phyloP scores from a whole-genome alignment of 2,888 invertebrate species.

The Mythimna vitellina region DNA sequence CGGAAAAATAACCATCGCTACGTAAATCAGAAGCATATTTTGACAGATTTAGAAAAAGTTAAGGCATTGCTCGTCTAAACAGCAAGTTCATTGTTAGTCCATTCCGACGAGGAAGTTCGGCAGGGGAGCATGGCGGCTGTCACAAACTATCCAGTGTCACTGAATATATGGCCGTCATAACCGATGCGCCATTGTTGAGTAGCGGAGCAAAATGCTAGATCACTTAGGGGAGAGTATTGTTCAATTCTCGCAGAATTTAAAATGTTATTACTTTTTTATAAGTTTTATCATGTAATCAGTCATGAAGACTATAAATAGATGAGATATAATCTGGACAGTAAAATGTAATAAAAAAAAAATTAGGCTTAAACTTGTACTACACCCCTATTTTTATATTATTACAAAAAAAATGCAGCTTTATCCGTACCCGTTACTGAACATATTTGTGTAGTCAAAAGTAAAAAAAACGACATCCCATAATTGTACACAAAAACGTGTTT shows the following conservation, averaged over 20 bases:
- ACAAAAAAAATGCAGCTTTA: no score
- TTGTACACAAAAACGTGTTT: no score
- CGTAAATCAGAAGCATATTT: slow-evolving; percentile 15
- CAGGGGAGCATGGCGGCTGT: slow-evolving; percentile 84
- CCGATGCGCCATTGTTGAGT: slow-evolving; percentile 58
- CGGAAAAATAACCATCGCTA: background rate
- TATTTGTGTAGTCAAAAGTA: no score
- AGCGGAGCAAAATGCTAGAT: slow-evolving; percentile 42
- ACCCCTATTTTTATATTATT: no score
- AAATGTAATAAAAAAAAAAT: no score
- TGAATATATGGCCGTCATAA: slow-evolving; percentile 81
- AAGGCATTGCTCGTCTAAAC: slow-evolving; percentile 66
- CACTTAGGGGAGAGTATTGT: slow-evolving; percentile 45
- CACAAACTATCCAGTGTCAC: slow-evolving; percentile 79
- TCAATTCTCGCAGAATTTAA: background rate
- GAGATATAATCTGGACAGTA: no score
- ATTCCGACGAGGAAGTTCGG: slow-evolving; percentile 66
- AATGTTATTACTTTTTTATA: background rate
- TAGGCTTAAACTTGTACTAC: no score
- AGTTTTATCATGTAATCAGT: no score
- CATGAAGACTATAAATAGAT: no score
- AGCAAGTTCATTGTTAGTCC: slow-evolving; percentile 76
- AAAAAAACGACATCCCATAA: no score
- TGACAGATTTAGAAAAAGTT: slow-evolving; percentile 43
- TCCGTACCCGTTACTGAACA: no score